Evolutionary conservation across 2,113 vertebrate genomes (phyloP).

Genomic region (Hiodon tergisus): DNA sequence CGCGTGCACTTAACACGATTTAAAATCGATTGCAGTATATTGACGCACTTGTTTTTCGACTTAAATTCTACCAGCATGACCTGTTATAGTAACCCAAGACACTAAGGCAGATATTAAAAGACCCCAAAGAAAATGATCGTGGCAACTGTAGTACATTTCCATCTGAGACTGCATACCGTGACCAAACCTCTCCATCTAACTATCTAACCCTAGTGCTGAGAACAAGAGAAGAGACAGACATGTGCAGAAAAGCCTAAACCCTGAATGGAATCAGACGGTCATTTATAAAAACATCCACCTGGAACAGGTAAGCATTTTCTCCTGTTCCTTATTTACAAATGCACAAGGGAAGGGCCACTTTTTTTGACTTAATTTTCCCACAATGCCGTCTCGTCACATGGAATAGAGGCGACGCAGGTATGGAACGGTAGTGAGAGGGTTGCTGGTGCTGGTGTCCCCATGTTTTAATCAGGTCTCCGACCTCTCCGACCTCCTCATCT

Average conservation of each 20-base stretch:
- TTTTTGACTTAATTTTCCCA: background rate
- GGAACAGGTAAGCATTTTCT: conserved; percentile 76
- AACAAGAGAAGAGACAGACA: conserved; percentile 93
- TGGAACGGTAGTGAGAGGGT: no score
- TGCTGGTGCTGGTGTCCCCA: no score
- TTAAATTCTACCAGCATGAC: no score
- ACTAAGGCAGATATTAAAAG: no score
- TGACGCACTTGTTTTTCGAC: no score
- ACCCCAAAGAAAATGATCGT: no score
- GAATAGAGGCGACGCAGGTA: background rate
- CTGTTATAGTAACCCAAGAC: no score
- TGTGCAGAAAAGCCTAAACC: conserved; percentile 87
- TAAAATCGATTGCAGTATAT: no score
- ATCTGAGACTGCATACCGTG: conserved; percentile 20
- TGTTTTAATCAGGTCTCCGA: no score
- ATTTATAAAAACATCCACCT: conserved; percentile 97
- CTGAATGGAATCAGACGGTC: conserved; percentile 98
- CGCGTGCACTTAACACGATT: no score
- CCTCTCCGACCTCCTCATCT: no score
- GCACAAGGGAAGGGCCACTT: background rate
- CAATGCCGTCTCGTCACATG: background rate
- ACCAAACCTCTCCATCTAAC: conserved; percentile 39
- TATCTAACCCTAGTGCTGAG: conserved; percentile 73
- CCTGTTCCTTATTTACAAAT: conserved; percentile 3
- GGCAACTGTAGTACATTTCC: background rate